phyloP scores from a whole-genome alignment of 2,113 vertebrate species.

The Microcebus jonahi region DNA sequence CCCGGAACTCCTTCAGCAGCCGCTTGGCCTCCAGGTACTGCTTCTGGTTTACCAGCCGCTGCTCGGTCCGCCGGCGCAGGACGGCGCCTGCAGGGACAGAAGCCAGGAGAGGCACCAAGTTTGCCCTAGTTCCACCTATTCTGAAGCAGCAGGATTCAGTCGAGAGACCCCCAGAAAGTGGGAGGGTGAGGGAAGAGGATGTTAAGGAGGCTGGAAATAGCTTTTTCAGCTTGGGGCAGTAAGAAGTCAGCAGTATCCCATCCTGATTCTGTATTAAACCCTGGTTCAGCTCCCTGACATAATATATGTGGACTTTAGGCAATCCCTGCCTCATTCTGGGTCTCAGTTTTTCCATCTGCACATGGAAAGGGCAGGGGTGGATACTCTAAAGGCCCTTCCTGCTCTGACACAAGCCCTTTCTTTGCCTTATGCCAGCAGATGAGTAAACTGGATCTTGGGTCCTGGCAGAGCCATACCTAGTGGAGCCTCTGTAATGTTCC shows the following conservation, averaged over 20 bases:
- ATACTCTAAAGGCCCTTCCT: neutral
- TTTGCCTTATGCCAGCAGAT: neutral
- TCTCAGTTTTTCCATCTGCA: neutral
- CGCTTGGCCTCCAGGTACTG: constrained; percentile 72
- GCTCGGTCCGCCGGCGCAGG: constrained; percentile 17
- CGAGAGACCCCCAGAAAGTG: neutral
- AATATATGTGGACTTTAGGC: neutral
- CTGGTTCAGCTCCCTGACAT: neutral
- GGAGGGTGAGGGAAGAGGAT: neutral
- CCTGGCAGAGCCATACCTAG: constrained; percentile 82
- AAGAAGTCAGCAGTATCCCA: neutral
- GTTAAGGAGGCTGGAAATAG: neutral
- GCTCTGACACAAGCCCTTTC: neutral
- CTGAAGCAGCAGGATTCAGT: neutral
- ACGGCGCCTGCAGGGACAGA: constrained; percentile 41
- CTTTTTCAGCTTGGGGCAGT: neutral
- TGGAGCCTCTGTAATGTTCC: constrained; percentile 80
- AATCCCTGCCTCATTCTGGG: neutral
- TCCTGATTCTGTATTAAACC: neutral
- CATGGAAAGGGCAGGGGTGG: neutral
- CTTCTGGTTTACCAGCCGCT: constrained; percentile 62
- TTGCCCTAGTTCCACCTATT: neutral
- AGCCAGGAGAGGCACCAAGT: neutral
- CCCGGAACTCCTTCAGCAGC: constrained; percentile 78
- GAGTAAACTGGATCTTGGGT: neutral